Conservation (phyloP, 2,113 vertebrate species). For the Nothobranchius furzeri region DNA sequence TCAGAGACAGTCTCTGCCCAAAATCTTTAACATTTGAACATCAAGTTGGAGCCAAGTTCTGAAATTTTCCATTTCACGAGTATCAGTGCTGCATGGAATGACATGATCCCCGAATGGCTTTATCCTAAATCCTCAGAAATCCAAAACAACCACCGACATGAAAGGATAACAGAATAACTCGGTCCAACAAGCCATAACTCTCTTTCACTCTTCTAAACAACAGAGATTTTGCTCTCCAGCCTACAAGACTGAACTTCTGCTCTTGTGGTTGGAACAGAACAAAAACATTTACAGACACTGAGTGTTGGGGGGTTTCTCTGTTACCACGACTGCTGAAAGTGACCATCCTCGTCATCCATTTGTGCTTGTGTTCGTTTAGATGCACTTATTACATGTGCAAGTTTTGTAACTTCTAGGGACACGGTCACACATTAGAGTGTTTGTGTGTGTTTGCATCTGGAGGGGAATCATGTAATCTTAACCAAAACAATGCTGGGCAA, state of each 20-base stretch:
- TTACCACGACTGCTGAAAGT: slow-evolving; percentile 10
- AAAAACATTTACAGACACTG: slow-evolving; percentile 43
- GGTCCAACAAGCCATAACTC: slow-evolving; percentile 58
- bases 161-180: slow-evolving; percentile 46
- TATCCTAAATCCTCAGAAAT: slow-evolving; percentile 65
- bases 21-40: slow-evolving; percentile 41
- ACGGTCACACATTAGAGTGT: too few species aligned
- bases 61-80: slow-evolving; percentile 53
- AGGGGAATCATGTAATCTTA: too few species aligned
- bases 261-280: slow-evolving; percentile 53
- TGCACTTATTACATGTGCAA: neutral
- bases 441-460: too few species aligned
- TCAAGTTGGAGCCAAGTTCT: slow-evolving; percentile 33
- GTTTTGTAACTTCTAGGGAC: slow-evolving; percentile 11
- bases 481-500: too few species aligned
- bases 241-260: slow-evolving; percentile 45
- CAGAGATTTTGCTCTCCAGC: slow-evolving; percentile 51
- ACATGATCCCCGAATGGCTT: slow-evolving; percentile 63
- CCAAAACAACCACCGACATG: slow-evolving; percentile 61
- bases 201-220: slow-evolving; percentile 46
- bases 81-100: slow-evolving; percentile 49
- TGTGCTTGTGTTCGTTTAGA: neutral
- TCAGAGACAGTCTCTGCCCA: neutral
- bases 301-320: slow-evolving; percentile 1
- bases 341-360: neutral